Percentiles rank a stretch among this genome's conserved stretches.
Conservation (phyloP, 2,888 invertebrate species). For the Drosophila mettleri region DNA sequence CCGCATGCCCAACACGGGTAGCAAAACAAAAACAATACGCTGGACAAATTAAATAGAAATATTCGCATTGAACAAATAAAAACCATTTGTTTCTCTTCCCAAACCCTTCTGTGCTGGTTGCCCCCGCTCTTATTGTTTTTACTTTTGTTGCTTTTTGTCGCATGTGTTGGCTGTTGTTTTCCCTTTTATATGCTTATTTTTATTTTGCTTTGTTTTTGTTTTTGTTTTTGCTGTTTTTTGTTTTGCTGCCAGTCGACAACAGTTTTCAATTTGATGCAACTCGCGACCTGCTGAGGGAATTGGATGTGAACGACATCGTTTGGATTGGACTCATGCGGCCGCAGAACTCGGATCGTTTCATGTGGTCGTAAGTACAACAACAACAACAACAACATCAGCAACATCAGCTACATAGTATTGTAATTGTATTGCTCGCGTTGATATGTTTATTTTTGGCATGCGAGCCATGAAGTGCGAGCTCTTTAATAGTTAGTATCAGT, state of each 20-base stretch:
- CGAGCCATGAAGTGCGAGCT: conserved; percentile 6
- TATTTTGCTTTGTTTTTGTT: conserved; percentile 14
- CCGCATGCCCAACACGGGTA: conserved; percentile 20
- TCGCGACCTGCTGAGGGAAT: conserved; percentile 90
- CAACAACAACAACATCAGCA: conserved; percentile 20
- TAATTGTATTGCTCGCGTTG: conserved; percentile 59
- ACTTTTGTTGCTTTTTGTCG: conserved; percentile 20
- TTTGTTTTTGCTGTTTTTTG: conserved; percentile 1
- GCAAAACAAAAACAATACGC: conserved; percentile 53
- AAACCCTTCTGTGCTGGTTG: conserved; percentile 12
- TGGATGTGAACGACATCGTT: conserved; percentile 91
- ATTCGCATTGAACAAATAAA: conserved; percentile 72
- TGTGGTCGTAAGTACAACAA: conserved; percentile 90
- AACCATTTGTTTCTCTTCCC: conserved; percentile 63
- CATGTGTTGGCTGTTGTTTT: conserved; percentile 14
- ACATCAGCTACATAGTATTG: conserved; percentile 38
- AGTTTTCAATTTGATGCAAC: conserved; percentile 92
- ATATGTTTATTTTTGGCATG: conserved; percentile 47
- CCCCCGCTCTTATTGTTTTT: conserved; percentile 1
- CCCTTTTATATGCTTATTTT: conserved; percentile 13
- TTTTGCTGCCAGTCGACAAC: conserved; percentile 87
- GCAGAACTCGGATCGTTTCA: conserved; percentile 89
- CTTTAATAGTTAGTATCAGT: conserved; percentile 12
- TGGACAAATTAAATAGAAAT: conserved; percentile 75
- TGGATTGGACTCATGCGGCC: conserved; percentile 92